Percentiles rank a stretch among this genome's conserved stretches.
These are phyloP conservation scores for Pandemis cinnamomeana DNA, from an alignment of 2,888 invertebrate species.

Conservation along the genomic window DNA sequence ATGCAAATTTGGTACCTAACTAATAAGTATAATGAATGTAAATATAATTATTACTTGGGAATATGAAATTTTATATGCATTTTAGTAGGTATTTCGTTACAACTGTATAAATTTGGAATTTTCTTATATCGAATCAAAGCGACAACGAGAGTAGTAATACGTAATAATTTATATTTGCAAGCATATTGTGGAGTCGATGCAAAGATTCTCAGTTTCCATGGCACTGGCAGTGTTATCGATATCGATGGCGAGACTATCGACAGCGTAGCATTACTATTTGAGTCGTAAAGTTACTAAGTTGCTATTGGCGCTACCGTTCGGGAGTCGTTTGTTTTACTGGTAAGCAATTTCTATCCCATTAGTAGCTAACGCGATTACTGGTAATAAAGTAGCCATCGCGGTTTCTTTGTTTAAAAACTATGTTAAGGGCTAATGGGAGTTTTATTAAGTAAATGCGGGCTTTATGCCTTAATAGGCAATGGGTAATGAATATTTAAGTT, in stretches of 20 bases:
- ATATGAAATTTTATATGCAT: no score
- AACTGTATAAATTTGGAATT: no score
- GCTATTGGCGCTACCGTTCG: slow-evolving; percentile 12
- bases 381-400: not conserved
- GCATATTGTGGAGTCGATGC: not conserved
- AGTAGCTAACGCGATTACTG: slow-evolving; percentile 9
- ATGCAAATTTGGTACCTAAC: no score
- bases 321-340: slow-evolving; percentile 7
- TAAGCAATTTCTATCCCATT: not conserved
- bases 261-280: not conserved
- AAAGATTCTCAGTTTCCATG: not conserved
- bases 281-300: slow-evolving; percentile 3
- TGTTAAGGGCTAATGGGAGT: not conserved
- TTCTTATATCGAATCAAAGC: no score
- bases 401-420: not conserved
- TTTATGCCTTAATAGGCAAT: not conserved
- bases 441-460: not conserved
- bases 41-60: no score
- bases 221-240: not conserved
- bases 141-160: no score
- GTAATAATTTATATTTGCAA: no score
- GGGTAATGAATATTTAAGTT: not conserved
- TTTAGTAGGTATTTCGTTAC: no score
- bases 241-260: not conserved
- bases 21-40: no score